Percentiles rank a stretch among this genome's conserved stretches.
phyloP scores from a whole-genome alignment of 2,888 invertebrate genomes.

The Cynaeus angustus region DNA sequence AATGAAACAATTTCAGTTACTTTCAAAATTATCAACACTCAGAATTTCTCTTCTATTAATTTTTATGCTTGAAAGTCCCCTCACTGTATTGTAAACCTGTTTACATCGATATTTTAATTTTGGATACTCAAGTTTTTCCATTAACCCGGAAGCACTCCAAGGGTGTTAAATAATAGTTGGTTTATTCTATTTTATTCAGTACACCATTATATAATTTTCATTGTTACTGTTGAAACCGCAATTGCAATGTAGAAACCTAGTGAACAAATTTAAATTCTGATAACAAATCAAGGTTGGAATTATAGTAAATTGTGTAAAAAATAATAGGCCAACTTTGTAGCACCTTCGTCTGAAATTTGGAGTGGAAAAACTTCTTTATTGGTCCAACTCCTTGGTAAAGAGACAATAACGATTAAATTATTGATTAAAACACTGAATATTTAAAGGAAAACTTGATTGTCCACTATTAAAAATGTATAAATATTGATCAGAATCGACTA shows the following conservation, averaged over 20 bases:
- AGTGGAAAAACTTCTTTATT: background rate
- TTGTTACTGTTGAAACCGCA: background rate
- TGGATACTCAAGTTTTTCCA: too few species aligned
- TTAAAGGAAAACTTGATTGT: background rate
- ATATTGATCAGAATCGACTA: background rate
- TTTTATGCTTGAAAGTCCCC: background rate
- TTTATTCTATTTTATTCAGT: too few species aligned
- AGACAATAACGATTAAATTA: too few species aligned
- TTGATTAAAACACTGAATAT: too few species aligned
- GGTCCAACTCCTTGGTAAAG: background rate
- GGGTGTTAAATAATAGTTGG: too few species aligned
- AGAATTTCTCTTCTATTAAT: background rate
- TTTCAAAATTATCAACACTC: background rate
- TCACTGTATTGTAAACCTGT: too few species aligned
- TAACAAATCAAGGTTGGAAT: background rate
- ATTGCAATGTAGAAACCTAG: constrained; percentile 1
- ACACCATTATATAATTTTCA: too few species aligned
- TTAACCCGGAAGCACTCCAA: too few species aligned
- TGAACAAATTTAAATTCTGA: background rate
- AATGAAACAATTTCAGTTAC: background rate
- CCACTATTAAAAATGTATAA: background rate
- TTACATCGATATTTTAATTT: too few species aligned
- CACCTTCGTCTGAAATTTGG: background rate
- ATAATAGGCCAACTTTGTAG: background rate
- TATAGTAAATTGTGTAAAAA: background rate